Evolutionary conservation across 2,888 invertebrate species (phyloP).

Genomic region (Drosophila paracracens): DNA sequence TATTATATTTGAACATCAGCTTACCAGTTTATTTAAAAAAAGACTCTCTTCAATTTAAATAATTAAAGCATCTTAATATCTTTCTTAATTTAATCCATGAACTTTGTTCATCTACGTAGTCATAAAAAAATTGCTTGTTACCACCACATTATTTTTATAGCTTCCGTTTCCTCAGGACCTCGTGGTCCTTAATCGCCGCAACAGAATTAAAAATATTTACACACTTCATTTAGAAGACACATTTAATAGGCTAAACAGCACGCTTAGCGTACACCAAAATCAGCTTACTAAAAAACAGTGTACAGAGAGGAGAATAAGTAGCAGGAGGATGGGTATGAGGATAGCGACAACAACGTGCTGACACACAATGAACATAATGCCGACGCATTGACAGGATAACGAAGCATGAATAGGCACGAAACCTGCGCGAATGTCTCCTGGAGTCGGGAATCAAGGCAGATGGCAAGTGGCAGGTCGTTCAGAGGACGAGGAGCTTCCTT

Average conservation of each 20-base stretch:
- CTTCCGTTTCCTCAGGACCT: constrained; percentile 9
- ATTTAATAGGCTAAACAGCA: constrained; percentile 77
- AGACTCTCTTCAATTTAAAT: background rate
- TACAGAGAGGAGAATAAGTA: background rate
- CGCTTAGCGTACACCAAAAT: constrained; percentile 39
- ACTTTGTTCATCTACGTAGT: background rate
- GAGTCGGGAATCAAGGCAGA: constrained; percentile 65
- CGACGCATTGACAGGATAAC: constrained; percentile 82
- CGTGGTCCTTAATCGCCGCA: constrained; percentile 46
- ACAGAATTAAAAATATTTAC: constrained; percentile 68
- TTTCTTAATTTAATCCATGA: no score
- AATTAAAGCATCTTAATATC: no score
- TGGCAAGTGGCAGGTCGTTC: constrained; percentile 70
- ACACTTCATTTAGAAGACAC: constrained; percentile 71
- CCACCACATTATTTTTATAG: background rate
- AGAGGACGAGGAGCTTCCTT: constrained; percentile 36
- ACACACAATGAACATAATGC: constrained; percentile 69
- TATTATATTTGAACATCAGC: background rate
- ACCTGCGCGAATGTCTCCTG: constrained; percentile 58
- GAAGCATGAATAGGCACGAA: constrained; percentile 83
- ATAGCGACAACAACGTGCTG: constrained; percentile 59
- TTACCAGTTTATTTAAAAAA: background rate
- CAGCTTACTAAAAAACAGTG: constrained; percentile 52
- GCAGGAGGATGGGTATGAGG: constrained; percentile 12
- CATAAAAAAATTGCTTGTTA: background rate